Evolutionary conservation across 1,140 invertebrate species (phyloP).

Genomic region (Drosophila parabipectinata): DNA sequence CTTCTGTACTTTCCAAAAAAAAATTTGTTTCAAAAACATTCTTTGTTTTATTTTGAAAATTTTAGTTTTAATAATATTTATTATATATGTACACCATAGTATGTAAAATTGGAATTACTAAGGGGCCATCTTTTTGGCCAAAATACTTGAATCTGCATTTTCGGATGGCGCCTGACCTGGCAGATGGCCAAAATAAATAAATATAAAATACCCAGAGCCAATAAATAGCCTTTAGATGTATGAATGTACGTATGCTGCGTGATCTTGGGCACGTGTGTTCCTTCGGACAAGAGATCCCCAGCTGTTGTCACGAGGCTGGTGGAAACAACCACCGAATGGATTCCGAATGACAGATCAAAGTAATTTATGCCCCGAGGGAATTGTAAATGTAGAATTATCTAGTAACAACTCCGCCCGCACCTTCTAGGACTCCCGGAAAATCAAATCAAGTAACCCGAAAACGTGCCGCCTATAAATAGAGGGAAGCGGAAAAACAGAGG

Average conservation of each 20-base stretch:
- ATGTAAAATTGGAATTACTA: too few relatives aligned
- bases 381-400: conserved; percentile 34
- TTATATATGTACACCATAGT: too few relatives aligned
- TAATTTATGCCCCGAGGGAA: conserved; percentile 33
- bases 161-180: conserved; percentile 37
- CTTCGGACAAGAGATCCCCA: conserved; percentile 19
- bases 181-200: conserved; percentile 43
- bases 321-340: conserved; percentile 37
- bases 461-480: conserved; percentile 63
- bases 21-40: too few relatives aligned
- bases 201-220: conserved; percentile 6
- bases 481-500: neutral
- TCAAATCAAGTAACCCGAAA: conserved; percentile 41
- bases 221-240: neutral
- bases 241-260: conserved; percentile 13
- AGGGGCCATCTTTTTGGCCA: conserved; percentile 16
- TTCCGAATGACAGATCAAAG: conserved; percentile 49
- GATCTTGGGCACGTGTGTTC: conserved; percentile 45
- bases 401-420: conserved; percentile 4
- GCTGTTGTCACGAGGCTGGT: conserved; percentile 42
- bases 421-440: conserved; percentile 32
- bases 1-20: too few relatives aligned
- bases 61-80: too few relatives aligned
- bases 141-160: conserved; percentile 19
- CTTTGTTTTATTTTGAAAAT: too few relatives aligned